Conservation (phyloP, 2,888 invertebrate species). For the Odontothrips loti region DNA sequence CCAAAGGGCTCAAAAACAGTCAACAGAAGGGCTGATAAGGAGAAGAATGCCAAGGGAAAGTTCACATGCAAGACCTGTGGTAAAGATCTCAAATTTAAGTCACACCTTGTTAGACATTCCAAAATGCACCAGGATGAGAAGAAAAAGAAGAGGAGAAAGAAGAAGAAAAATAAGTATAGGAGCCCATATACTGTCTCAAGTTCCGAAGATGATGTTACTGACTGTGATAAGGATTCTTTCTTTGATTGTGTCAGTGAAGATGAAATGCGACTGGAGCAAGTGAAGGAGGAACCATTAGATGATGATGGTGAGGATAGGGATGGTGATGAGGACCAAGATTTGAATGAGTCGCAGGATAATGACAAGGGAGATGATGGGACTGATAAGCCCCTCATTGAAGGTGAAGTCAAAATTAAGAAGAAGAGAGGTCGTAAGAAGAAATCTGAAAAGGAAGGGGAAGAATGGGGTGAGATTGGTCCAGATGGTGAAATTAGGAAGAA, state of each 20-base stretch:
- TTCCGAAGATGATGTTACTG: conserved; percentile 2
- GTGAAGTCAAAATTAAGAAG: neutral
- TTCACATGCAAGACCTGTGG: conserved; percentile 5
- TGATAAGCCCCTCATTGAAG: neutral
- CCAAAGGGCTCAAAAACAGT: neutral
- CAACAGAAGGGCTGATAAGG: neutral
- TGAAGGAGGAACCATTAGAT: neutral
- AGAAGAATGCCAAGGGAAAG: conserved; percentile 8
- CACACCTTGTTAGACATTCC: conserved; percentile 19
- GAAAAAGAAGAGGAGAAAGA: neutral
- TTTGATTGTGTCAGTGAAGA: conserved; percentile 19
- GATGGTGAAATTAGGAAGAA: conserved; percentile 2
- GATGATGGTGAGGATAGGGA: neutral
- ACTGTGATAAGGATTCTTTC: conserved; percentile 19
- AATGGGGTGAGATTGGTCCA: neutral
- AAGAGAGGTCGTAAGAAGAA: conserved; percentile 18
- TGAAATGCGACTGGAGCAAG: neutral
- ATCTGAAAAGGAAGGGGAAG: neutral
- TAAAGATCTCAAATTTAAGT: conserved; percentile 20
- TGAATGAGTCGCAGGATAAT: neutral
- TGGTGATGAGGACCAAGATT: neutral
- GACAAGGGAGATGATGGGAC: neutral
- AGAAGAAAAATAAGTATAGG: conserved; percentile 1
- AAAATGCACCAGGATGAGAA: conserved; percentile 12
- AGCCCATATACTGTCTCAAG: conserved; percentile 5